Conservation (phyloP, 2,113 vertebrate genomes). For the Hemichromis elongatus region DNA sequence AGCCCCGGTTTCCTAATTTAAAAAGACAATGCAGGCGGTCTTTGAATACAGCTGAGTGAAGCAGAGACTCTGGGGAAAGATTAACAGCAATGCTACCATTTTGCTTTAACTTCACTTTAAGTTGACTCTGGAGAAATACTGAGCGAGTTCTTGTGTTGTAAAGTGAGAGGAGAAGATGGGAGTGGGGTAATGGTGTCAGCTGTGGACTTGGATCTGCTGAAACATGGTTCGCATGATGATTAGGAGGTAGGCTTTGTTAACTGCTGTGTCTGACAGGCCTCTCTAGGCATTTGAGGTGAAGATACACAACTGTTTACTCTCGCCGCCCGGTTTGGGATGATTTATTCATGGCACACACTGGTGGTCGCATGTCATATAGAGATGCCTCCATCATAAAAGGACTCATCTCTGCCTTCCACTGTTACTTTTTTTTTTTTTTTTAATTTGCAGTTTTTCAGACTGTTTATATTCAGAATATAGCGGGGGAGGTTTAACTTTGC, state of each 20-base stretch:
- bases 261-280: slow-evolving; percentile 63
- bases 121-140: slow-evolving; percentile 25
- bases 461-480: slow-evolving; percentile 39
- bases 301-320: slow-evolving; percentile 68
- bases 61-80: slow-evolving; percentile 26
- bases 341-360: slow-evolving; percentile 72
- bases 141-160: slow-evolving; percentile 23
- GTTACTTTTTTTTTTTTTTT: not conserved
- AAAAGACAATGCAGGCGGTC: slow-evolving; percentile 31
- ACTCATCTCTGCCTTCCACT: slow-evolving; percentile 38
- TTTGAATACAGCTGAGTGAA: slow-evolving; percentile 34
- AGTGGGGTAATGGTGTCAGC: slow-evolving; percentile 41
- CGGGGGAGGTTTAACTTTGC: slow-evolving; percentile 20
- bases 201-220: slow-evolving; percentile 56
- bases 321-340: slow-evolving; percentile 57
- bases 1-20: slow-evolving; percentile 39
- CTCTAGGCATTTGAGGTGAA: slow-evolving; percentile 61
- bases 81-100: slow-evolving; percentile 13
- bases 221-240: slow-evolving; percentile 53
- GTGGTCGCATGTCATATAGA: slow-evolving; percentile 67
- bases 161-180: not conserved
- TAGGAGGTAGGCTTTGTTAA: slow-evolving; percentile 63
- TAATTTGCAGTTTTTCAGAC: slow-evolving; percentile 39
- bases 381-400: slow-evolving; percentile 64
- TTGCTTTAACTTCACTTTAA: slow-evolving; percentile 38